Base-by-base conservation (phyloP, 2,797 vertebrate genomes). In the Siniperca undulata region DNA sequence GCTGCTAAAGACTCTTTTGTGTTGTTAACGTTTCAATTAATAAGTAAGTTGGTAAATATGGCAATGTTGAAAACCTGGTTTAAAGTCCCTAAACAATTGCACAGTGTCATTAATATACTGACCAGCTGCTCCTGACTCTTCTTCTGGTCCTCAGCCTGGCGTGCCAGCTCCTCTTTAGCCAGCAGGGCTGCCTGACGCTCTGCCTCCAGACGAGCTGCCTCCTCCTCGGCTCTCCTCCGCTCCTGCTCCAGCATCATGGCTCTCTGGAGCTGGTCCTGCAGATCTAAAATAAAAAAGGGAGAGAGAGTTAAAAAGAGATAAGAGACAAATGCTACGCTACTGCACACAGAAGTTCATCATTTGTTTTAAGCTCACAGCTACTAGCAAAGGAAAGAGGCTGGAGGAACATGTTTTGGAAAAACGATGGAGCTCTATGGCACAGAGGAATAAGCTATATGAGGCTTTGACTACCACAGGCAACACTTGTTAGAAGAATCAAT, bases 91-190 rank as follows among this genome's bases (percentile, higher is more conserved):
- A 16, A 58, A 42, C 8, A 38, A 34, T 13, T 36, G 12, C 50
- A 60, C 5, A 1, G 30, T 55, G 14, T 55, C 3, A 13, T 17
- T 30, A 16, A 30, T 48, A 34, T 24, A 90, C 96, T 88, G 93
- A 98, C 98, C 96, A 98, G 95, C 93, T 98, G 97, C 81, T 99
- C 98, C 91, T 97, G 97, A 93, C 93, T 96, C 94, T 97, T 98
- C 78, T 96, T 96, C 93, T 99, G 98, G 89, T 96, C 94, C 77
- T 95, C 94, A 0, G 96, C 95, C 70, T 98, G 96, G 64, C 91
- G 95, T 58, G 97, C 97, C 84, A 99, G 95, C 88, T 98, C 97
- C 74, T 99, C 98, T 91, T 99, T 99, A 85, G 97, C 97, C 76
- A 95, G 93, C 80, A 99, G 94, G 5, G 97, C 98, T 0, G 95